Evolutionary conservation across 2,797 vertebrate species (phyloP), one percentile per base, ranked within the genome.

Genomic region (Premnoplex brunnescens): DNA sequence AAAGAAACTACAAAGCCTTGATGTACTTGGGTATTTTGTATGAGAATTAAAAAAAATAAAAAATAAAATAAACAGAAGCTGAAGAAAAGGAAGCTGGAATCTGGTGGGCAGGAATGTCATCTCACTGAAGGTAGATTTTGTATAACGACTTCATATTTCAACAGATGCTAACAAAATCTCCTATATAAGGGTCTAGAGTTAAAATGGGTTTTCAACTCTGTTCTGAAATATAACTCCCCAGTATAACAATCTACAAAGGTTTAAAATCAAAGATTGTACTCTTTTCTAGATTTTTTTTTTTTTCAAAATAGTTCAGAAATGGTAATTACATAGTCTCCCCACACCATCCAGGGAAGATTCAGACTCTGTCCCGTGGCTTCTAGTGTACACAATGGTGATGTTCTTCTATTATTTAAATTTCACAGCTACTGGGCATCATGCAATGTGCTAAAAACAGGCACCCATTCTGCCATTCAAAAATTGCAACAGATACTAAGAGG

Each of bases 1-100:
- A 97, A 88, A 79, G 55, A 89, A 97, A 93, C 44, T 85, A 77
- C 30, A 86, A 56, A 83, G 21, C 39, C 43, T 44, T 79, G n/a
- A 74, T 12, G 32, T 66, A 69, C 23, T 76, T 64, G 21, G 27
- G 16, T 43, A 89, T 85, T 87, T 93, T 85, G 71, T 93, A 89
- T 63, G 16, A 78, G 85, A 82, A 64, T 10, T 9, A 44, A 51
- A 58, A 37, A 37, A 19, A 58, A 37, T 27, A 18, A 6, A 13
- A 26, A 82, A 56, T 3, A 0, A 73, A 85, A 82, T 28, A 10
- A 63, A 74, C 2, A 30, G 52, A 91, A 80, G 21, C 10, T 60
- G 28, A 71, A 91, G 10, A 30, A 82, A 17, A 71, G 90, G 10
- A 30, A 82, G 19, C 6, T 72, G 48, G 12, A 80, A 94, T 63